Evolutionary conservation across 2,888 invertebrate species (phyloP), one percentile per base, ranked within the genome.

Genomic region (Ochropleura leucogaster): DNA sequence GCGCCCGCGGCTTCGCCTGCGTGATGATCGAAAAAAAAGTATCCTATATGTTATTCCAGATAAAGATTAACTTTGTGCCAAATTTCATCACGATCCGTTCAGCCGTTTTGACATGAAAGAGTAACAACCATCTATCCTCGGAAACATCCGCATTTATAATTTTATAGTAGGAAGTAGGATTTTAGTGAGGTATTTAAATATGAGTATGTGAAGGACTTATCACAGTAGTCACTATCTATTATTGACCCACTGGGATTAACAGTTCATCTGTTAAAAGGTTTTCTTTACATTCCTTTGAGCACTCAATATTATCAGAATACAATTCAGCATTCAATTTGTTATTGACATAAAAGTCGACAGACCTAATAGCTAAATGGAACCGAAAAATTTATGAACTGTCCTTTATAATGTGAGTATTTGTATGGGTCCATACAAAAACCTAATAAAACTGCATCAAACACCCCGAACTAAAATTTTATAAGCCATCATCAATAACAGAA

Each of bases 401-500:
- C 83, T 57, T 71, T 75, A 91, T 87, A 88, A 89, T 89, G 85
- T 88, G 73, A 74, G 80, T 84, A 88, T 88, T 89, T 88, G 88
- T 89, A 87, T 87, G 88, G 89, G 80, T 74, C 84, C 85, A 83
- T 83, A 91, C 92, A 93, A 93, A 92, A 90, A 92, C 89, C 86
- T 87, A 93, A 93, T 93, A 93, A 93, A 93, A 92, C 87, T 88
- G 84, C 87, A 89, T 91, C 90, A 91, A 92, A 92, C 89, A 88
- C 84, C 79, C 89, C 88, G 89, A 89, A 85, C 77, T 81, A 87
- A 91, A 91, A 90, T 93, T 93, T 93, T 92, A 94, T 92, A 93
- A 93, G 93, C 92, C 87, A 89, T 93, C 93, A 92, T 94, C 94
- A 93, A 94, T 95, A 93, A 93, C 83, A 91, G 92, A 93, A 93